Evolutionary conservation across 2,888 invertebrate species (phyloP).

Genomic region (Xylota sylvarum): DNA sequence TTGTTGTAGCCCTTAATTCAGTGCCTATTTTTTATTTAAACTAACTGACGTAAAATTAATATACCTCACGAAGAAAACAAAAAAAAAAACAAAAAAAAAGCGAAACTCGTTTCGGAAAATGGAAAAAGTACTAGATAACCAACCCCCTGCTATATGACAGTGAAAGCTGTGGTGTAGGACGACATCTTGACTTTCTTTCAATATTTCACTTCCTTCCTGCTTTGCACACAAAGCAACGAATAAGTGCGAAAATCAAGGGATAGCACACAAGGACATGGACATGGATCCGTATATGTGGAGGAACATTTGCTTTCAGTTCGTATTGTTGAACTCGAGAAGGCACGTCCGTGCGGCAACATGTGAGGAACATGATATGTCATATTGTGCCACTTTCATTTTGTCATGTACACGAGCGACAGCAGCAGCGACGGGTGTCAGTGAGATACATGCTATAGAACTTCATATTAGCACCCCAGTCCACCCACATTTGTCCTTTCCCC

Average conservation of each 20-base stretch:
- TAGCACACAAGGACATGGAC: constrained; percentile 59
- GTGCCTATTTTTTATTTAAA: too few species aligned
- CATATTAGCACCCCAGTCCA: constrained; percentile 46
- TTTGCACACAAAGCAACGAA: constrained; percentile 52
- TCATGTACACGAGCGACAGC: constrained; percentile 72
- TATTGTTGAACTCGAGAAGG: constrained; percentile 62
- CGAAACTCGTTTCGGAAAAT: not conserved
- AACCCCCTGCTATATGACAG: constrained; percentile 27
- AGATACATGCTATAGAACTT: constrained; percentile 69
- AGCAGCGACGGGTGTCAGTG: constrained; percentile 62
- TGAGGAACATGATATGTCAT: constrained; percentile 75
- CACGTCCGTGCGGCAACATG: constrained; percentile 74
- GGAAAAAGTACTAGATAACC: constrained; percentile 1
- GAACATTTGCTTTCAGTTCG: constrained; percentile 54
- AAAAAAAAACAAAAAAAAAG: not conserved
- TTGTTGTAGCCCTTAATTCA: not conserved
- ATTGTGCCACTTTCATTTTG: constrained; percentile 75
- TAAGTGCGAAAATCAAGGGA: constrained; percentile 70
- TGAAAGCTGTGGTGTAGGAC: constrained; percentile 51
- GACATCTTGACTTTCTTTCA: constrained; percentile 66
- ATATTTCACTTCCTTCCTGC: constrained; percentile 67
- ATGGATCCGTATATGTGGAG: constrained; percentile 40
- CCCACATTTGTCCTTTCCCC: constrained; percentile 13
- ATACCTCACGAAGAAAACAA: not conserved
- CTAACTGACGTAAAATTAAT: constrained; percentile 9